Percentiles rank a stretch among this genome's conserved stretches.
phyloP scores from a whole-genome alignment of 1,140 invertebrate species.

The Melitaea cinxia region DNA sequence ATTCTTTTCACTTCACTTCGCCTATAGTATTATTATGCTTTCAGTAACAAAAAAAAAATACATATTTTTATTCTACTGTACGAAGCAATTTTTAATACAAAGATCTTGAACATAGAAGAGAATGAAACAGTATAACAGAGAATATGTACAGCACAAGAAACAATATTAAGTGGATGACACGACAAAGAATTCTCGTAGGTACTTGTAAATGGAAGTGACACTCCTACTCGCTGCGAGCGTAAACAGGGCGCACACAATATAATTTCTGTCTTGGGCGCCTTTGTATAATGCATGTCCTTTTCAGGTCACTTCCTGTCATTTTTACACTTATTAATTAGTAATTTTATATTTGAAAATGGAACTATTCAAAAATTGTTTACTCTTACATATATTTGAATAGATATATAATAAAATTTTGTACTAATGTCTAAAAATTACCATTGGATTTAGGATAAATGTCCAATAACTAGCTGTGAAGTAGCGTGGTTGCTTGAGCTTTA shows the following conservation, averaged over 20 bases:
- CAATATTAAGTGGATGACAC: constrained; percentile 52
- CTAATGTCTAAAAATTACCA: no score
- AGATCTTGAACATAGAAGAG: constrained; percentile 24
- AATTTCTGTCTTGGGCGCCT: constrained; percentile 67
- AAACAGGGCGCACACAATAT: constrained; percentile 63
- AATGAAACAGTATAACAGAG: constrained; percentile 53
- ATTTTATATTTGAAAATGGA: no score
- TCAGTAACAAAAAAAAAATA: no score
- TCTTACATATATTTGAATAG: no score
- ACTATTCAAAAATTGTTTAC: no score
- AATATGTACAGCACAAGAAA: constrained; percentile 44
- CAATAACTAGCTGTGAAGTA: no score
- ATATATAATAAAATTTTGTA: no score
- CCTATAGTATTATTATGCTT: no score
- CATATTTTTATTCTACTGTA: no score
- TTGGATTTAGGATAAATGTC: no score
- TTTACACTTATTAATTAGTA: constrained; percentile 21
- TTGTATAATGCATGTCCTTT: constrained; percentile 65
- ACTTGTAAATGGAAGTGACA: constrained; percentile 51
- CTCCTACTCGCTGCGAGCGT: constrained; percentile 46
- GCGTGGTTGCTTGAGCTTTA: no score
- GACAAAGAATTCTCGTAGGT: constrained; percentile 58
- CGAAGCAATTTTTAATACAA: constrained; percentile 10
- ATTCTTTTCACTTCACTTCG: no score
- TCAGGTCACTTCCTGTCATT: constrained; percentile 68